Conservation (phyloP, 2,113 vertebrate genomes). For the Siphamia tubifer region DNA sequence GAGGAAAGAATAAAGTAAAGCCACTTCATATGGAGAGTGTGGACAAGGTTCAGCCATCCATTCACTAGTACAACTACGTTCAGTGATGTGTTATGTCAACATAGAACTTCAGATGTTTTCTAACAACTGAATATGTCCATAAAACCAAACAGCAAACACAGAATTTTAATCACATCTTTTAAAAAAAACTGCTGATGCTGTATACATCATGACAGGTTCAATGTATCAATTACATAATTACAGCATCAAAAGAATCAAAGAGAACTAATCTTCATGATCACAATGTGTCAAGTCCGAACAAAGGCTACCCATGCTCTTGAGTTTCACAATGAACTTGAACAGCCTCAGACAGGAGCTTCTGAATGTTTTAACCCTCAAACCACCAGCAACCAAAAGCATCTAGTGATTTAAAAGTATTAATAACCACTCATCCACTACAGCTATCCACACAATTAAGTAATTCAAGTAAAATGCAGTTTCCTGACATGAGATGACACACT, state of each 20-base stretch:
- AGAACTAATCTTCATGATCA: slow-evolving; percentile 5
- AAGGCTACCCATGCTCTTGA: slow-evolving; percentile 2
- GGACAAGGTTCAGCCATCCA: slow-evolving; percentile 1
- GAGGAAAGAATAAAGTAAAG: slow-evolving; percentile 31
- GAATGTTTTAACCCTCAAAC: too few relatives aligned
- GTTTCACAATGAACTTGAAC: slow-evolving; percentile 33
- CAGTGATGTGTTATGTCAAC: neutral
- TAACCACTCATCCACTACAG: too few relatives aligned
- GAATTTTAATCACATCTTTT: neutral
- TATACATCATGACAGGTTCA: neutral
- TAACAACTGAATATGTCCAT: neutral
- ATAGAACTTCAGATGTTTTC: neutral
- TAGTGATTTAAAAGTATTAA: too few relatives aligned
- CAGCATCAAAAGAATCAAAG: neutral
- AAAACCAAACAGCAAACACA: neutral
- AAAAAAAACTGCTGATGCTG: neutral
- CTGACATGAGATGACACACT: too few relatives aligned
- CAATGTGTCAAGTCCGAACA: slow-evolving; percentile 14
- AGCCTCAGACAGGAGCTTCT: slow-evolving; percentile 24
- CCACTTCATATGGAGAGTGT: slow-evolving; percentile 10
- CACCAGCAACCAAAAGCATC: too few relatives aligned
- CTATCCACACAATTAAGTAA: too few relatives aligned
- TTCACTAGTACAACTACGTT: neutral
- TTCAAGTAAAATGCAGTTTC: too few relatives aligned
- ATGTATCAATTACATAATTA: slow-evolving; percentile 23